Evolutionary conservation across 2,113 vertebrate genomes (phyloP).

Genomic region (Himantopus leucocephalus): DNA sequence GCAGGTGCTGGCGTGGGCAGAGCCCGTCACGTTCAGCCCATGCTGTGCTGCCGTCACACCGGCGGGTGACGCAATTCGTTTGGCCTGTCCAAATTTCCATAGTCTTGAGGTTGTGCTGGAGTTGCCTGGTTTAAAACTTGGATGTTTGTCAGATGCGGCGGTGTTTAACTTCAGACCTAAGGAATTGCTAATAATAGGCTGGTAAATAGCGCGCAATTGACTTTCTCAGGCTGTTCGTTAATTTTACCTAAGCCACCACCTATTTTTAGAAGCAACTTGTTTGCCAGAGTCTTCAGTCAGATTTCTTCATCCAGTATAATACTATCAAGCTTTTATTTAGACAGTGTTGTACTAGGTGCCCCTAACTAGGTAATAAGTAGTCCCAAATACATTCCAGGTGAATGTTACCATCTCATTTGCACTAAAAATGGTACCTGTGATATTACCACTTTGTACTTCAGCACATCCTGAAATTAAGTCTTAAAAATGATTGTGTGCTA

Average conservation of each 20-base stretch:
- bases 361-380: fast-evolving
- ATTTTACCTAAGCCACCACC: background rate
- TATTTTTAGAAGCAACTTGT: background rate
- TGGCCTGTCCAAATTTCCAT: background rate
- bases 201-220: background rate
- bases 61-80: background rate
- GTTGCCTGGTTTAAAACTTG: background rate
- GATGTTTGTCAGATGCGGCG: fast-evolving
- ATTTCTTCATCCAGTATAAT: background rate
- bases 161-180: background rate
- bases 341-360: background rate
- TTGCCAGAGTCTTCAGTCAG: background rate
- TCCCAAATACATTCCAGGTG: background rate
- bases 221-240: background rate
- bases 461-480: background rate
- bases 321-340: background rate
- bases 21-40: fast-evolving
- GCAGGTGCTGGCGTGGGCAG: background rate
- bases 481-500: background rate
- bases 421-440: background rate
- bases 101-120: background rate
- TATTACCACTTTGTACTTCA: background rate
- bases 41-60: fast-evolving
- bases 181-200: background rate
- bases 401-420: background rate